These are phyloP conservation scores for Ephydatia muelleri DNA, from an alignment of 37 sponge, comb jelly and placozoan species.

Conservation along the genomic window DNA sequence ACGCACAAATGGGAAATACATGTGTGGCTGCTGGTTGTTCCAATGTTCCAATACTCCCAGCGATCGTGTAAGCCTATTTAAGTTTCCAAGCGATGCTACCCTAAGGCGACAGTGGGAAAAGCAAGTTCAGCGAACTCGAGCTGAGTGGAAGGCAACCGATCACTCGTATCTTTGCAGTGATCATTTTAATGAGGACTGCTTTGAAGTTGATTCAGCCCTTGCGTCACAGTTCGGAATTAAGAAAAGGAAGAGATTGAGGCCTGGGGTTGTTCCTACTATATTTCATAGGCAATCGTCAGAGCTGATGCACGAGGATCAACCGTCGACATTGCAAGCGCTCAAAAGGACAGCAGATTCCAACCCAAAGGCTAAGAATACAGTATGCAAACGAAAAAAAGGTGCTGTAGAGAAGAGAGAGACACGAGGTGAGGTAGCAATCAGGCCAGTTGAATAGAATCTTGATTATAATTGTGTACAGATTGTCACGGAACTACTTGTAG, in stretches of 20 bases:
- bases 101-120: slow-evolving; percentile 28
- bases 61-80: slow-evolving; percentile 28
- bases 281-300: background rate
- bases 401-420: background rate
- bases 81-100: slow-evolving; percentile 5
- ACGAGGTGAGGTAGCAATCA: background rate
- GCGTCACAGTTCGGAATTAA: slow-evolving; percentile 2
- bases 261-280: slow-evolving; percentile 6
- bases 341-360: slow-evolving; percentile 2
- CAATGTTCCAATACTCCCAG: slow-evolving; percentile 16
- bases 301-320: background rate
- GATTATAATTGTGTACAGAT: background rate
- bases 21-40: slow-evolving; percentile 29
- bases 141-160: slow-evolving; percentile 21
- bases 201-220: slow-evolving; percentile 11
- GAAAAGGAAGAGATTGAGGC: background rate
- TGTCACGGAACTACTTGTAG: background rate
- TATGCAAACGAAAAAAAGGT: background rate
- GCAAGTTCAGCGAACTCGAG: slow-evolving; percentile 27
- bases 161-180: slow-evolving; percentile 18
- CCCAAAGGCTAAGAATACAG: background rate
- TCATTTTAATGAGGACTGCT: slow-evolving; percentile 30
- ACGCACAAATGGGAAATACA: slow-evolving; percentile 23
- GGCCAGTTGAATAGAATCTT: background rate
- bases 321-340: background rate